Evolutionary conservation across 1,140 invertebrate species (phyloP).

Genomic region (Zaprionus kolodkinae): DNA sequence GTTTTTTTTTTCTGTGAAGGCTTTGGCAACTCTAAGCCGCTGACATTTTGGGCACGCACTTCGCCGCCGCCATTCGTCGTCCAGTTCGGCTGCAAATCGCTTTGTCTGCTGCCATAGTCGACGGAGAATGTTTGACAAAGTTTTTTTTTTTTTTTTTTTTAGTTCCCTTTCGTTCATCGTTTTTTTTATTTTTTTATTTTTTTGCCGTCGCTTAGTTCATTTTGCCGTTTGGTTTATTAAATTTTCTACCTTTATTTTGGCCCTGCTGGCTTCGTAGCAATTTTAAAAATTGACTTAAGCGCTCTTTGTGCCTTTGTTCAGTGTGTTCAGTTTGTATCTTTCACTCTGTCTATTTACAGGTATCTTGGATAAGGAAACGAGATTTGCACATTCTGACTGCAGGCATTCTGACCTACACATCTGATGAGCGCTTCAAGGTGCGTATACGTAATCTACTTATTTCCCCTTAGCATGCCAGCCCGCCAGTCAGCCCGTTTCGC

Average conservation of each 20-base stretch:
- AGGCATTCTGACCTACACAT: conserved; percentile 90
- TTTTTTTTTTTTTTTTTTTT: conserved; percentile 19
- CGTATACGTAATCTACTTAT: conserved; percentile 66
- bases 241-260: conserved; percentile 67
- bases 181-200: conserved; percentile 18
- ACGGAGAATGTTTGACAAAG: conserved; percentile 39
- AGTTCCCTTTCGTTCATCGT: conserved; percentile 4
- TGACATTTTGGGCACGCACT: conserved; percentile 78
- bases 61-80: conserved; percentile 24
- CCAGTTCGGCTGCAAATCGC: conserved; percentile 36
- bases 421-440: conserved; percentile 89
- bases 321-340: conserved; percentile 1
- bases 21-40: conserved; percentile 72
- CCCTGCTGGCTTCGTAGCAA: conserved; percentile 50
- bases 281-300: conserved; percentile 78
- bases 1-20: conserved; percentile 15
- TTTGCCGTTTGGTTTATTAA: conserved; percentile 75
- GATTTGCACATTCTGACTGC: conserved; percentile 91
- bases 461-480: neutral
- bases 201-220: conserved; percentile 52
- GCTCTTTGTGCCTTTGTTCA: conserved; percentile 48
- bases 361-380: conserved; percentile 91
- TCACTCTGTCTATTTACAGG: conserved; percentile 84
- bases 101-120: conserved; percentile 32
- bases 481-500: neutral